Evolutionary conservation across 2,113 vertebrate genomes (phyloP).

Genomic region (Coreoperca whiteheadi): DNA sequence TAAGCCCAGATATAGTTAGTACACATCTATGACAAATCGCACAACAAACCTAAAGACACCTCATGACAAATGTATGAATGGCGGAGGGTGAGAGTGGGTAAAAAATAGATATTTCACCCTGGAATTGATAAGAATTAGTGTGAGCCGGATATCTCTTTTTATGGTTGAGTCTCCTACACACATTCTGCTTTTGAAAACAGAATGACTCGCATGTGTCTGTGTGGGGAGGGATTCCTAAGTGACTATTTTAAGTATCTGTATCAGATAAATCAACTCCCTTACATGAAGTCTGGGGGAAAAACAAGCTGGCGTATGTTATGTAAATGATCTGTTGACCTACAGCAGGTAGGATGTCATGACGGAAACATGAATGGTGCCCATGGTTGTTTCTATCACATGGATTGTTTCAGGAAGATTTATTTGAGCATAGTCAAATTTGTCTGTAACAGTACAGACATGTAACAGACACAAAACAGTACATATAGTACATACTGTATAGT

Average conservation of each 20-base stretch:
- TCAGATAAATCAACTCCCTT: slow-evolving; percentile 32
- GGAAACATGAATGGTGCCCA: background rate
- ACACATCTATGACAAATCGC: slow-evolving; percentile 60
- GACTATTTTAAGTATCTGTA: slow-evolving; percentile 51
- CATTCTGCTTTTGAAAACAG: slow-evolving; percentile 57
- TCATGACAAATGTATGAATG: slow-evolving; percentile 69
- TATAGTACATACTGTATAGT: no score
- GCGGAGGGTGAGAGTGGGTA: slow-evolving; percentile 47
- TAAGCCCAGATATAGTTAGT: slow-evolving; percentile 41
- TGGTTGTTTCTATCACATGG: background rate
- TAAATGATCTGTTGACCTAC: slow-evolving; percentile 32
- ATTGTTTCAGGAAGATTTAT: background rate
- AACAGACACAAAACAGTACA: no score
- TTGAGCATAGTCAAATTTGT: no score
- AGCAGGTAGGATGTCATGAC: background rate
- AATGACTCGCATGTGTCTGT: slow-evolving; percentile 48
- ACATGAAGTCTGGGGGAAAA: slow-evolving; percentile 3
- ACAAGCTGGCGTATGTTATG: slow-evolving; percentile 17
- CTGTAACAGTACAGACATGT: no score
- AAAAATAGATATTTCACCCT: slow-evolving; percentile 46
- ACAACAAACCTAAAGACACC: slow-evolving; percentile 43
- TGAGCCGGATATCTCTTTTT: slow-evolving; percentile 71
- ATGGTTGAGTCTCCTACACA: slow-evolving; percentile 70
- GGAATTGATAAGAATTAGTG: slow-evolving; percentile 37
- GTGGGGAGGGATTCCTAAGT: slow-evolving; percentile 69